These are phyloP conservation scores for Tiphia femorata DNA, from an alignment of 2,888 invertebrate genomes.

Conservation along the genomic window DNA sequence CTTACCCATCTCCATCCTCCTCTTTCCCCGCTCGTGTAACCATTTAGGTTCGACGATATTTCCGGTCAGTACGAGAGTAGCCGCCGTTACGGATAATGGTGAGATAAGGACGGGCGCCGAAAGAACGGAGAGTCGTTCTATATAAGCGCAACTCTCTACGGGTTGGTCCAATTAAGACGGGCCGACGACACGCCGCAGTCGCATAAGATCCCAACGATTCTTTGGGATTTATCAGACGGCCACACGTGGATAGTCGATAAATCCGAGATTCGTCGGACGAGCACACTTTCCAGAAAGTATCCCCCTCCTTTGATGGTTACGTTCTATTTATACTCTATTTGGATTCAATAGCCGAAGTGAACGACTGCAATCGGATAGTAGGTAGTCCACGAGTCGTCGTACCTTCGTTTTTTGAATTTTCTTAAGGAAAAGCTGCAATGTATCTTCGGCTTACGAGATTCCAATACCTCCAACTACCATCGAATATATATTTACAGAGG, in stretches of 20 bases:
- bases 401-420: no score
- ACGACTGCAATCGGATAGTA: no score
- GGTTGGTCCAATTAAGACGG: slow-evolving; percentile 57
- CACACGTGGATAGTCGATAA: background rate
- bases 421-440: no score
- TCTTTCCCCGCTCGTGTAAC: slow-evolving; percentile 27
- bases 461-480: no score
- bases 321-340: no score
- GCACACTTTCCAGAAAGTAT: no score
- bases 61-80: slow-evolving; percentile 46
- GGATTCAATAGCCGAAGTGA: no score
- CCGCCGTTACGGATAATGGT: slow-evolving; percentile 55
- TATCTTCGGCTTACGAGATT: no score
- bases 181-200: slow-evolving; percentile 31
- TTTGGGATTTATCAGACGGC: slow-evolving; percentile 28
- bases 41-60: slow-evolving; percentile 50
- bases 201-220: slow-evolving; percentile 41
- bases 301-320: no score
- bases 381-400: no score
- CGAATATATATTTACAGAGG: no score
- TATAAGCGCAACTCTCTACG: slow-evolving; percentile 16
- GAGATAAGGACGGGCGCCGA: slow-evolving; percentile 55
- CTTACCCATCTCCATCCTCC: slow-evolving; percentile 2
- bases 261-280: background rate
- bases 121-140: slow-evolving; percentile 25